These are phyloP conservation scores for Calephelis virginiensis DNA, from an alignment of 1,140 invertebrate species.

Conservation along the genomic window DNA sequence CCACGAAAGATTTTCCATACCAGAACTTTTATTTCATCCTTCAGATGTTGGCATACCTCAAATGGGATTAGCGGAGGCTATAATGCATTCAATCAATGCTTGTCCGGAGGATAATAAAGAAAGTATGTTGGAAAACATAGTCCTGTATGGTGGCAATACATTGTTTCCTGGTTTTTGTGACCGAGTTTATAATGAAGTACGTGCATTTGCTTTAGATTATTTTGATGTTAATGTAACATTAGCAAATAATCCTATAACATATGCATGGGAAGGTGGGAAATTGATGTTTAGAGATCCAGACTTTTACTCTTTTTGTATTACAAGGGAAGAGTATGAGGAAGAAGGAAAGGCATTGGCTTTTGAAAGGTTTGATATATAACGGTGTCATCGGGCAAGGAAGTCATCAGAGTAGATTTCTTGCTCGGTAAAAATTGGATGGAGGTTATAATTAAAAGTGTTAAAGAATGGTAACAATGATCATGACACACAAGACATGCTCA, in stretches of 20 bases:
- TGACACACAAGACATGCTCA: no score
- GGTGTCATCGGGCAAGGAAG: conserved; percentile 59
- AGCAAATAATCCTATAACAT: conserved; percentile 88
- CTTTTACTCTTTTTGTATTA: conserved; percentile 86
- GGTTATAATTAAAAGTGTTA: neutral
- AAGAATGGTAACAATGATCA: conserved; percentile 43
- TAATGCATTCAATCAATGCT: conserved; percentile 85
- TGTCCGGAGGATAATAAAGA: conserved; percentile 89
- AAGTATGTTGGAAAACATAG: conserved; percentile 92
- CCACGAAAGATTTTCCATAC: conserved; percentile 95
- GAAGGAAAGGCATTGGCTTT: conserved; percentile 85
- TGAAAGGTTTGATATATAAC: conserved; percentile 85
- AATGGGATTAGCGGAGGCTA: conserved; percentile 96
- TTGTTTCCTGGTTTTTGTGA: conserved; percentile 91
- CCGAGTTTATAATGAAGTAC: conserved; percentile 88
- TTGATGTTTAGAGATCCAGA: conserved; percentile 85
- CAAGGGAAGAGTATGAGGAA: conserved; percentile 93
- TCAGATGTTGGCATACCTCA: conserved; percentile 96
- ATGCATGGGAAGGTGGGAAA: conserved; percentile 93
- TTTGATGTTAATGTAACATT: conserved; percentile 82
- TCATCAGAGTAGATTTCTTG: conserved; percentile 46
- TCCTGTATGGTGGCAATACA: conserved; percentile 94
- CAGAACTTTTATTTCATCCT: conserved; percentile 97
- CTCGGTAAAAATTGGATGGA: conserved; percentile 43
- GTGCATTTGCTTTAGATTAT: conserved; percentile 87